phyloP scores from a whole-genome alignment of 2,888 invertebrate species.

The Rhagonycha lutea region DNA sequence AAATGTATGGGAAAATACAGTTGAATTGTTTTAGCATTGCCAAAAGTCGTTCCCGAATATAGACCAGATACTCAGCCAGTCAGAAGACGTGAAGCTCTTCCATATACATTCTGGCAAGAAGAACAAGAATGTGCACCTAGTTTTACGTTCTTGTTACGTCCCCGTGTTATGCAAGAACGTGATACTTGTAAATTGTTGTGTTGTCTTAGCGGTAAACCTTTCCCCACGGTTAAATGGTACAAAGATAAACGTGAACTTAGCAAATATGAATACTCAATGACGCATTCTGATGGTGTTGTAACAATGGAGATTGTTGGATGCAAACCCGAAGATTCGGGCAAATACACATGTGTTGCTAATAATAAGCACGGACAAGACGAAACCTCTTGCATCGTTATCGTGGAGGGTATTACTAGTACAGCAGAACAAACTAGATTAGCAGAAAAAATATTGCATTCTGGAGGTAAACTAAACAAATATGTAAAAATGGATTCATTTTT shows the following conservation, averaged over 20 bases:
- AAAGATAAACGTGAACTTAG: conserved; percentile 92
- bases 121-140: conserved; percentile 91
- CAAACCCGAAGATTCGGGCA: conserved; percentile 93
- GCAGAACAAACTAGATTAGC: conserved; percentile 83
- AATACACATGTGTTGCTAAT: conserved; percentile 91
- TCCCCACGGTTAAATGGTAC: conserved; percentile 89
- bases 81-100: conserved; percentile 78
- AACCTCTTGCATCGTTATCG: conserved; percentile 92
- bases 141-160: conserved; percentile 98
- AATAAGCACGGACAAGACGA: conserved; percentile 95
- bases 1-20: neutral
- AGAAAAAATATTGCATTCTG: conserved; percentile 86
- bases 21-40: conserved; percentile 64
- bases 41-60: conserved; percentile 71
- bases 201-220: conserved; percentile 93
- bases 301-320: conserved; percentile 96
- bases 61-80: conserved; percentile 71
- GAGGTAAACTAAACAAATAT: conserved; percentile 56
- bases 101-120: conserved; percentile 90
- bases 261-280: conserved; percentile 89
- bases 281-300: conserved; percentile 92
- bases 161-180: conserved; percentile 95
- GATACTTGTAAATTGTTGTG: conserved; percentile 97
- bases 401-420: conserved; percentile 82
- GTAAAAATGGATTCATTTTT: neutral